Base-by-base conservation (phyloP, 2,888 invertebrate species). In the Epinotia nisella region DNA sequence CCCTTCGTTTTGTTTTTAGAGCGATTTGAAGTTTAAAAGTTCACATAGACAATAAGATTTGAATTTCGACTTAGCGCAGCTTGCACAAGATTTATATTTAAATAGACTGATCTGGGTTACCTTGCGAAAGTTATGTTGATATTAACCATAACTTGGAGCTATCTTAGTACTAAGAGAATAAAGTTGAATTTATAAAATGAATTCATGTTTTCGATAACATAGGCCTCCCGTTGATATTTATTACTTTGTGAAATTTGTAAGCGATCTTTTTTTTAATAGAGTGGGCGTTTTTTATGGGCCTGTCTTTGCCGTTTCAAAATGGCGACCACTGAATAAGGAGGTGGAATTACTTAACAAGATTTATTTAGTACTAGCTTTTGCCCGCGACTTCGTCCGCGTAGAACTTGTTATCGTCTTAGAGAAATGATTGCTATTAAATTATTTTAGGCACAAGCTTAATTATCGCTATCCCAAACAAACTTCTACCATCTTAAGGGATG, bases 201-300 rank as follows among this genome's bases (percentile, higher is more conserved):
- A 41, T 55, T 19, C 55, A 61, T 60, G 19, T 55, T 11, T 56
- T 53, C 21, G 66, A 67, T 39, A 72, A 56, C 61, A 45, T 49
- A 35, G 61, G 61, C 67, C 72, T 67, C 61, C 72, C 72, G 72
- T 72, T 51, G 72, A 29, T 72, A 72, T 72, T 72, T 72, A 72
- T 72, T 67, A 51, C 67, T 51, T 62, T 72, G 67, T 62, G 61
- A 72, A 67, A 61, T 72, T 72, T 56, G 67, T 56, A 39, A 41
- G 3, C 59, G 21, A 45, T 71, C 49, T 55, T 39, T 66, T 70
- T 61, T 64, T 70, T 45, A n/a, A 59, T 70, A 19, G 21, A 60
- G 72, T 68, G 29, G 67, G 67, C 49, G 72, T 68, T 56, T 39
- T 67, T 60, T 53, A 49, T 62, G 17, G 56, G 39, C 61, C 21